Conservation (phyloP, 2,113 vertebrate genomes). For the Stercorarius parasiticus region DNA sequence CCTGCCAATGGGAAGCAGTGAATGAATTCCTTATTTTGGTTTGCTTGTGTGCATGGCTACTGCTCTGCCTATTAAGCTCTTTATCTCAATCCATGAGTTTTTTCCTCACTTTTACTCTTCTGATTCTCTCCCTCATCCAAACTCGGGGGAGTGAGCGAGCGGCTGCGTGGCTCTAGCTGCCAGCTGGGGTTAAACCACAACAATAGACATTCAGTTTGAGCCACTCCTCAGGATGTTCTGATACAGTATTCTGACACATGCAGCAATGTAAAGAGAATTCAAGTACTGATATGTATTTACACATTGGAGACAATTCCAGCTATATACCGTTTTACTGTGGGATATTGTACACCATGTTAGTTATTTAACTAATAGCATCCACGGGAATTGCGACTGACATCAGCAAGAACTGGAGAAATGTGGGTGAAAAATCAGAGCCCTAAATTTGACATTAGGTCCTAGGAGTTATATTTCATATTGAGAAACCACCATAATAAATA, state of each 20-base stretch:
- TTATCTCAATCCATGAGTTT: not conserved
- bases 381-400: not conserved
- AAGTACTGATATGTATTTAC: not conserved
- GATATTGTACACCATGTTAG: not conserved
- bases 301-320: constrained; percentile 6
- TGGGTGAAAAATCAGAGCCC: not conserved
- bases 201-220: not conserved
- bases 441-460: not conserved
- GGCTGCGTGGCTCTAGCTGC: not conserved
- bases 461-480: not conserved
- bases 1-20: not conserved
- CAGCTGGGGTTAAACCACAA: not conserved
- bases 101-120: not conserved
- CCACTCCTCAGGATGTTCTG: not conserved
- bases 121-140: not conserved
- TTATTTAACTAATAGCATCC: not conserved
- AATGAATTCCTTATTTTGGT: not conserved
- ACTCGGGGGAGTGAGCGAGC: not conserved
- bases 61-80: not conserved
- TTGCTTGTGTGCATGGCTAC: not conserved
- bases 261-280: constrained; percentile 9
- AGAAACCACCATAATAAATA: not conserved
- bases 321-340: not conserved
- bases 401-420: not conserved
- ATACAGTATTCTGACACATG: not conserved